Percentiles rank a stretch among this genome's conserved stretches.
Evolutionary conservation across 1,140 invertebrate genomes (phyloP).

Genomic region (Drosophila kurseongensis): DNA sequence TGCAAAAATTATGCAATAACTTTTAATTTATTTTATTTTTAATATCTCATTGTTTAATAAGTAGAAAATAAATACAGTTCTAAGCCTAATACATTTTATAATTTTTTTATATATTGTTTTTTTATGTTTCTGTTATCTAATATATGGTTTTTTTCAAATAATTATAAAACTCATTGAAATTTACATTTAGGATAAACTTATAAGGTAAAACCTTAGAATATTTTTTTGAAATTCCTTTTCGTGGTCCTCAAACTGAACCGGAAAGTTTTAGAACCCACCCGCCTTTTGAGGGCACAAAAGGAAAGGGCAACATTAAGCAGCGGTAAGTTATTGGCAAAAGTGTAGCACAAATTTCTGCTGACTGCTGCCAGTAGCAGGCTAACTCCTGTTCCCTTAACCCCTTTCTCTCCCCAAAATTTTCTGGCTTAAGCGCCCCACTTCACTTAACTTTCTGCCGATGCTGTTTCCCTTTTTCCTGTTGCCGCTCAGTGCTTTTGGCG

Average conservation of each 20-base stretch:
- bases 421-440: slow-evolving; percentile 72
- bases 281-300: slow-evolving; percentile 8
- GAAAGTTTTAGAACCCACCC: slow-evolving; percentile 10
- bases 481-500: slow-evolving; percentile 35
- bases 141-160: too few species aligned
- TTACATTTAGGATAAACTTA: too few species aligned
- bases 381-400: neutral
- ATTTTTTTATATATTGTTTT: too few species aligned
- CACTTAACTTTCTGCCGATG: slow-evolving; percentile 53
- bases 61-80: too few species aligned
- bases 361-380: slow-evolving; percentile 61
- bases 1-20: too few species aligned
- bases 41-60: too few species aligned
- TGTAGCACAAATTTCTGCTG: slow-evolving; percentile 66
- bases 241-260: neutral
- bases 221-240: slow-evolving; percentile 2
- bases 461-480: slow-evolving; percentile 9
- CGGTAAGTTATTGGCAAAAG: slow-evolving; percentile 62
- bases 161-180: too few species aligned
- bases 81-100: too few species aligned
- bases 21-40: neutral
- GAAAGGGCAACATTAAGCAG: slow-evolving; percentile 49
- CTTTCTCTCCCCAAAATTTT: slow-evolving; percentile 5
- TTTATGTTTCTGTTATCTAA: too few species aligned
- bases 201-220: neutral